phyloP scores from a whole-genome alignment of 1,140 invertebrate species.

The Zaprionus lachaisei region DNA sequence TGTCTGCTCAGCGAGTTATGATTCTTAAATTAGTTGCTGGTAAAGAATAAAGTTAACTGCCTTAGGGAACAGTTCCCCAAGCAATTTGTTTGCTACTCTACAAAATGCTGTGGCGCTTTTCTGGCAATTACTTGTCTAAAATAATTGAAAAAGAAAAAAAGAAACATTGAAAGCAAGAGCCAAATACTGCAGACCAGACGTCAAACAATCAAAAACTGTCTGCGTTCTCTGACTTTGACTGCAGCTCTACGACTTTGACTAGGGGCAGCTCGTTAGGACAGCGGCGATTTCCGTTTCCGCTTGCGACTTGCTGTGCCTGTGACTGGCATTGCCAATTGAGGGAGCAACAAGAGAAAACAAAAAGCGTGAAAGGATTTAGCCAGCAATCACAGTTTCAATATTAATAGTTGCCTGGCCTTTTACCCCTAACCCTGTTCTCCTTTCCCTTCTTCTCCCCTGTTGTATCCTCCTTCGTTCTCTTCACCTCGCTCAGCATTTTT shows the following conservation, averaged over 20 bases:
- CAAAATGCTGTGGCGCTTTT: slow-evolving; percentile 27
- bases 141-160: slow-evolving; percentile 56
- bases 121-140: slow-evolving; percentile 80
- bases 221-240: slow-evolving; percentile 27
- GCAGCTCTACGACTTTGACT: slow-evolving; percentile 11
- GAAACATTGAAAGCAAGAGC: background rate
- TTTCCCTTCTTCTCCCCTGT: too few species aligned
- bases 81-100: slow-evolving; percentile 57
- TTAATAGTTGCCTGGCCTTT: slow-evolving; percentile 38
- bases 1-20: slow-evolving; percentile 18
- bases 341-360: slow-evolving; percentile 53
- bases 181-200: slow-evolving; percentile 61
- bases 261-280: slow-evolving; percentile 58
- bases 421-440: background rate
- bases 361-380: slow-evolving; percentile 61
- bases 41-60: slow-evolving; percentile 51
- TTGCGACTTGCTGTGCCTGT: slow-evolving; percentile 49
- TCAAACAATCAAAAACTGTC: slow-evolving; percentile 76
- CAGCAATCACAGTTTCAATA: slow-evolving; percentile 50
- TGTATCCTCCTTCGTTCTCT: too few species aligned
- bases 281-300: slow-evolving; percentile 74
- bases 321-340: slow-evolving; percentile 55
- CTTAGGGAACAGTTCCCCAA: slow-evolving; percentile 68
- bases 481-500: slow-evolving; percentile 59
- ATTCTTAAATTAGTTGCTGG: slow-evolving; percentile 59